These are phyloP conservation scores for Chrysocyon brachyurus DNA, from an alignment of 2,797 vertebrate genomes.

Conservation along the genomic window DNA sequence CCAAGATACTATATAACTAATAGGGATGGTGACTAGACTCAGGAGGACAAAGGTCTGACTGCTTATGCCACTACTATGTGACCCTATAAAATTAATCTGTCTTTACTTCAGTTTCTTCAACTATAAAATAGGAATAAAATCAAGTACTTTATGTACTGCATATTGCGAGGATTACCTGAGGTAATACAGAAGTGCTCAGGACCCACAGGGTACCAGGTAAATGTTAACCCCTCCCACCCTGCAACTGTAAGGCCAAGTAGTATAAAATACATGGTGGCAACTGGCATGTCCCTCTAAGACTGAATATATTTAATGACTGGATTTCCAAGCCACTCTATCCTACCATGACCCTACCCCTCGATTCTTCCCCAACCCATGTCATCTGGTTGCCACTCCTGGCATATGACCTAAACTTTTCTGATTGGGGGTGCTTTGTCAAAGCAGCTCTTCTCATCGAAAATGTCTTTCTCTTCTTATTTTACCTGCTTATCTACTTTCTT, in stretches of 20 bases:
- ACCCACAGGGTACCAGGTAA: not conserved
- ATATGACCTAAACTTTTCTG: not conserved
- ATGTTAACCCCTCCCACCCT: not conserved
- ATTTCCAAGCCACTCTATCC: not conserved
- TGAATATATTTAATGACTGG: not conserved
- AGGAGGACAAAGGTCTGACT: not conserved
- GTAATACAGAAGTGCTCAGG: not conserved
- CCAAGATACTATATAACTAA: not conserved
- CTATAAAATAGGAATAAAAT: not conserved
- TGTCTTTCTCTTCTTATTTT: not conserved
- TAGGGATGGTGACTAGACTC: not conserved
- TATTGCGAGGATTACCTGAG: not conserved
- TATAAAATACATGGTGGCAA: not conserved
- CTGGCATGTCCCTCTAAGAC: not conserved
- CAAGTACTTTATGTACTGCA: not conserved
- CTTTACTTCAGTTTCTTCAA: conserved; percentile 2
- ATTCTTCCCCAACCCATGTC: not conserved
- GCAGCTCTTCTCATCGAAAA: not conserved
- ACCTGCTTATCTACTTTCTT: not conserved
- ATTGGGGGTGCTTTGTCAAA: not conserved
- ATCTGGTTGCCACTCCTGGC: not conserved
- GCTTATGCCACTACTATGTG: not conserved
- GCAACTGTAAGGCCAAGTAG: not conserved
- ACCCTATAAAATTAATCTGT: not conserved
- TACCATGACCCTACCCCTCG: not conserved